A percentile compares a stretch with the other conserved stretches of the same genome.
Evolutionary conservation across 2,113 vertebrate genomes (phyloP).

Genomic region (Egretta garzetta): DNA sequence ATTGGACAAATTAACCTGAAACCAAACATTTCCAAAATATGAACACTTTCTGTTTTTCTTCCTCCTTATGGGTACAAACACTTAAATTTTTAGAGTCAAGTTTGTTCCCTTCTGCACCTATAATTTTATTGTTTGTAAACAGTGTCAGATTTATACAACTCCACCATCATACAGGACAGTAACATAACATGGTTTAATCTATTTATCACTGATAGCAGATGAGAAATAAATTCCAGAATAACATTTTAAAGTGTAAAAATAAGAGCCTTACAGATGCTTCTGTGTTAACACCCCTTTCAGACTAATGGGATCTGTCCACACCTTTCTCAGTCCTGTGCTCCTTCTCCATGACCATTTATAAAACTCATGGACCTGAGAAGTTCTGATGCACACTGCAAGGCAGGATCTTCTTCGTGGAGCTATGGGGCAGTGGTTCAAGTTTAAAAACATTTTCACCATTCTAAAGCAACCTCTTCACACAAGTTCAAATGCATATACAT

Average conservation of each 20-base stretch:
- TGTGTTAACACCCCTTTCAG: not conserved
- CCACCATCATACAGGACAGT: not conserved
- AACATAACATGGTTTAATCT: not conserved
- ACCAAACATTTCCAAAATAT: not conserved
- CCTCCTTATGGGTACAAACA: not conserved
- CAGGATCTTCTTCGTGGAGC: not conserved
- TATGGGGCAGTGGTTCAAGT: not conserved
- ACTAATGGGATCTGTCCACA: not conserved
- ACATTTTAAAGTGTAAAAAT: not conserved
- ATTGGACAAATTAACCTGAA: not conserved
- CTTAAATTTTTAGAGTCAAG: not conserved
- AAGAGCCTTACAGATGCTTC: not conserved
- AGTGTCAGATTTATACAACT: not conserved
- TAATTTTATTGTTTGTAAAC: not conserved
- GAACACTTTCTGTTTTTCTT: not conserved
- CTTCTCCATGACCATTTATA: not conserved
- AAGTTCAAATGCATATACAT: not conserved
- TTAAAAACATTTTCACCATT: not conserved
- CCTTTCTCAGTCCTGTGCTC: not conserved
- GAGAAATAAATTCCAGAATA: not conserved
- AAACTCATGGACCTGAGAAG: not conserved
- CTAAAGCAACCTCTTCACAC: not conserved
- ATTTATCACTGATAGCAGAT: not conserved
- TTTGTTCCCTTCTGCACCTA: not conserved
- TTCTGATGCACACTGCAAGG: not conserved